These are phyloP conservation scores for Poecilobothrus nobilitatus DNA, from an alignment of 2,888 invertebrate genomes.

Conservation along the genomic window DNA sequence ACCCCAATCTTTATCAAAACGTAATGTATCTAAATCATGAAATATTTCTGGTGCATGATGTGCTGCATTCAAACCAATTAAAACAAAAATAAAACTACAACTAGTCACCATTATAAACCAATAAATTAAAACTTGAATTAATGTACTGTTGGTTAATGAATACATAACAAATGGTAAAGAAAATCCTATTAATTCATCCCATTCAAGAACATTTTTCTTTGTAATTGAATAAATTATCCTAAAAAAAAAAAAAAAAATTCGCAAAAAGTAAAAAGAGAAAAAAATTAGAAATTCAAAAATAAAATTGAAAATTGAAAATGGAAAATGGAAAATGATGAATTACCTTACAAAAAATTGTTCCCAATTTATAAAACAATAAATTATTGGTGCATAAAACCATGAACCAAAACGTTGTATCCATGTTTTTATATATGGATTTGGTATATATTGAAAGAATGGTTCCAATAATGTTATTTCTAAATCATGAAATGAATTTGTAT, in stretches of 20 bases:
- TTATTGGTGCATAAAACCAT: conserved; percentile 45
- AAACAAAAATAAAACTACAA: conserved; percentile 51
- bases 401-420: conserved; percentile 45
- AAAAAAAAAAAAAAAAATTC: conserved; percentile 16
- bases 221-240: conserved; percentile 27
- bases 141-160: conserved; percentile 29
- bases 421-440: conserved; percentile 46
- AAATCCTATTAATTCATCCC: conserved; percentile 42
- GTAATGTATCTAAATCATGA: conserved; percentile 62
- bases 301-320: no score
- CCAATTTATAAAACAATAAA: conserved; percentile 27
- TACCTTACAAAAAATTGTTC: conserved; percentile 27
- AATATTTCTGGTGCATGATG: conserved; percentile 70
- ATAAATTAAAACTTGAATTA: conserved; percentile 24
- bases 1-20: conserved; percentile 59
- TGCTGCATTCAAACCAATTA: conserved; percentile 60
- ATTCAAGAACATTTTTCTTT: conserved; percentile 29
- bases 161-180: conserved; percentile 41
- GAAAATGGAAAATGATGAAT: not conserved
- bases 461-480: conserved; percentile 59
- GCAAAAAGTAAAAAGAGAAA: conserved; percentile 11
- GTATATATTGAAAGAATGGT: conserved; percentile 58
- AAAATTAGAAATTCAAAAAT: no score
- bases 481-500: conserved; percentile 67
- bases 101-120: conserved; percentile 50